Evolutionary conservation across 2,888 invertebrate genomes (phyloP).

Genomic region (Bimastos eiseni): DNA sequence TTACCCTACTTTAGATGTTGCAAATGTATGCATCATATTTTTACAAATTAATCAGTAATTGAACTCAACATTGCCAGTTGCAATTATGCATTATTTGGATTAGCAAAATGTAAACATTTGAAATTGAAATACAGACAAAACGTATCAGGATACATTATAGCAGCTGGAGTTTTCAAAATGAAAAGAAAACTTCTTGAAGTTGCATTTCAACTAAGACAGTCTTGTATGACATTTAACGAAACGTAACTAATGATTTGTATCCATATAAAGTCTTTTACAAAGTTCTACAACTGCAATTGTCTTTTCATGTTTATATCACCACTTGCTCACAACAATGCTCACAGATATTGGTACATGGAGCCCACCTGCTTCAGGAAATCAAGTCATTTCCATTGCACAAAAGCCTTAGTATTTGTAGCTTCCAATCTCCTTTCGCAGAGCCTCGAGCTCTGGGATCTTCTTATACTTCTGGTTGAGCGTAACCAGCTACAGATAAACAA

Average conservation of each 20-base stretch:
- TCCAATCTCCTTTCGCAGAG: conserved; percentile 44
- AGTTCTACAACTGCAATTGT: background rate
- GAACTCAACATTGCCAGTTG: background rate
- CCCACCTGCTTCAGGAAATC: background rate
- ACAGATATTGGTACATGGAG: background rate
- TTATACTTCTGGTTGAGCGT: conserved; percentile 37
- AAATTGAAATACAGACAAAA: background rate
- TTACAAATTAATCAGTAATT: background rate
- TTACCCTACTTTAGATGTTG: background rate
- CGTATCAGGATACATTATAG: no score
- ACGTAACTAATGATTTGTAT: background rate
- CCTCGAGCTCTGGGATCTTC: conserved; percentile 42
- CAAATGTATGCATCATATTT: background rate
- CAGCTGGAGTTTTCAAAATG: no score
- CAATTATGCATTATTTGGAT: background rate
- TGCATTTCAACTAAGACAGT: background rate
- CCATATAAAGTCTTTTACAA: background rate
- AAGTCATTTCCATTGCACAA: background rate
- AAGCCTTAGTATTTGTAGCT: conserved; percentile 42
- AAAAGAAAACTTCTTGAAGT: background rate
- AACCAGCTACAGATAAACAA: conserved; percentile 29
- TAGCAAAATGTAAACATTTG: background rate
- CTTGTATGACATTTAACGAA: background rate
- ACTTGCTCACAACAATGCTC: background rate
- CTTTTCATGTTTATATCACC: background rate